Base-by-base conservation (phyloP, 2,888 invertebrate species). In the Drosophila rellima region DNA sequence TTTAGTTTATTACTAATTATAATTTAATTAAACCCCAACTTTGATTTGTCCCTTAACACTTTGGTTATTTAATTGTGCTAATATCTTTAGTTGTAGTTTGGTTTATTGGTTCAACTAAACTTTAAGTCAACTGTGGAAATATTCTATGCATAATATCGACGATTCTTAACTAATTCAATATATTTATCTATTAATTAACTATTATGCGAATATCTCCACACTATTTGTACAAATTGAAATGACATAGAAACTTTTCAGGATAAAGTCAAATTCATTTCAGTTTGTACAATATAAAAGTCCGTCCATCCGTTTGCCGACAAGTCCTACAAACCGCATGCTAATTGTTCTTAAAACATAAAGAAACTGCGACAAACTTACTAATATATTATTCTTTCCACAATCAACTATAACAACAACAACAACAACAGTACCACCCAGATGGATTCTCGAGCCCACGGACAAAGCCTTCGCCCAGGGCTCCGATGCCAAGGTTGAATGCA, bases 391-490 rank as follows among this genome's bases (percentile, higher is more conserved):
- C 29, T 79, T 50, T 72, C 56, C 59, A 37, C 57, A 40, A 40
- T 4, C 39, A 3, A 39, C 39, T 10, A 55, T 20, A n/a, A 47
- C 51, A 35, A 31, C 44, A 48, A 68, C 44, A 54, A 77, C 47
- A 50, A 72, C 70, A 82, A 90, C 90, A 98, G 98, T 98, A 91
- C 98, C 98, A 89, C 98, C 98, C 75, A 97, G 98, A 93, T 98
- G 98, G 98, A 98, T 97, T 93, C 94, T 98, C 90, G 97, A 98
- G 93, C 98, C 98, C 60, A 97, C 97, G 91, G 98, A 98, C 92
- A 97, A 97, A 94, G 97, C 98, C 89, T 98, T 98, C 93, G 97
- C 98, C 80, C 97, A 98, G 94, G 97, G 98, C 81, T 97, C 97
- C 83, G 97, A 97, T 93, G 97, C 97, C 82, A 96, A 97, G 92